Evolutionary conservation across 2,888 invertebrate species (phyloP).

Genomic region (Leucozona laternaria): DNA sequence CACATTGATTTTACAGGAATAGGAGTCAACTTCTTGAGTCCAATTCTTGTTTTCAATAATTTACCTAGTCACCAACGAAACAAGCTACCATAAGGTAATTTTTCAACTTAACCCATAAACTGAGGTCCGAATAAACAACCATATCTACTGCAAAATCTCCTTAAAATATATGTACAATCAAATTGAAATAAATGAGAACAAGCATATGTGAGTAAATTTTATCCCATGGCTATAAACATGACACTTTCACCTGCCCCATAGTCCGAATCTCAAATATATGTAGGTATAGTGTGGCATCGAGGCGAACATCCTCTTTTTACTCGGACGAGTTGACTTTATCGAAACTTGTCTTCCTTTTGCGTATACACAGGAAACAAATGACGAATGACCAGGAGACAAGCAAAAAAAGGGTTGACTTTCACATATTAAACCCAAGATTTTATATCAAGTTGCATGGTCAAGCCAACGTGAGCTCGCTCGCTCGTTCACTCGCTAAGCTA

Average conservation of each 20-base stretch:
- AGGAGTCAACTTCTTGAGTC: too few species aligned
- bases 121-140: not conserved
- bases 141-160: not conserved
- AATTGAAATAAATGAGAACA: not conserved
- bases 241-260: constrained; percentile 70
- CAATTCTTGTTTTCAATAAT: too few species aligned
- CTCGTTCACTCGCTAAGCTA: constrained; percentile 1
- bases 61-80: too few species aligned
- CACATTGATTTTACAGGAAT: too few species aligned
- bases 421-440: constrained; percentile 30
- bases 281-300: constrained; percentile 21
- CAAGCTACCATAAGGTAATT: not conserved
- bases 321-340: constrained; percentile 23
- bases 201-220: constrained; percentile 30
- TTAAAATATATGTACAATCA: not conserved
- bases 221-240: constrained; percentile 49
- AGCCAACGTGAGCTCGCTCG: not conserved
- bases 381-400: constrained; percentile 17
- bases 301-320: constrained; percentile 53
- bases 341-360: constrained; percentile 37
- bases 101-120: not conserved
- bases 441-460: constrained; percentile 55
- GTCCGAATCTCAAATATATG: constrained; percentile 21
- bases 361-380: constrained; percentile 47
- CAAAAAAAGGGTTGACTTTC: constrained; percentile 63